Percentiles rank a stretch among this genome's conserved stretches.
These are phyloP conservation scores for Drosophila suzukii DNA, from an alignment of 1,140 invertebrate species.

Conservation along the genomic window DNA sequence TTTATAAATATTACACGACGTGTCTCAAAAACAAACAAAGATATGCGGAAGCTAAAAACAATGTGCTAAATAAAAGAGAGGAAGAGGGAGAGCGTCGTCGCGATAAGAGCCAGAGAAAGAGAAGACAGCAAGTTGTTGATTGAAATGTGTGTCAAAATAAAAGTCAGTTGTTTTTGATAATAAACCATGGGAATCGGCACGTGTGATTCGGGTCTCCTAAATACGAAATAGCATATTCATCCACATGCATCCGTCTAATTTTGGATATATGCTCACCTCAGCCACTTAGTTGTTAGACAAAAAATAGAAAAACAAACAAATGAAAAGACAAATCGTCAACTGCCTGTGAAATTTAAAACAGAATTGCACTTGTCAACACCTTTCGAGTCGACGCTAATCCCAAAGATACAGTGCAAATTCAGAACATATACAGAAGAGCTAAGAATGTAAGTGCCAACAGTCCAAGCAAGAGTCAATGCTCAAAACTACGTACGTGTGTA, in stretches of 20 bases:
- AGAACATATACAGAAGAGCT: slow-evolving; percentile 17
- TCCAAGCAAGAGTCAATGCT: background rate
- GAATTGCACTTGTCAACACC: slow-evolving; percentile 48
- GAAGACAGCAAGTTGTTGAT: slow-evolving; percentile 44
- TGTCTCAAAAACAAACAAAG: slow-evolving; percentile 18
- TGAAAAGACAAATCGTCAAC: slow-evolving; percentile 25
- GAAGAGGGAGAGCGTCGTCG: slow-evolving; percentile 18
- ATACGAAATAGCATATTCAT: background rate
- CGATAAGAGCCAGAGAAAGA: background rate
- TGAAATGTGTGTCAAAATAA: slow-evolving; percentile 71
- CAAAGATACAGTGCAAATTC: slow-evolving; percentile 24
- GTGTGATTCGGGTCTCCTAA: slow-evolving; percentile 11
- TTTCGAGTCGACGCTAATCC: slow-evolving; percentile 12
- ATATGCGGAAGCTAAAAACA: slow-evolving; percentile 34
- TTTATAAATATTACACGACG: slow-evolving; percentile 13
- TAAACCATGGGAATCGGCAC: slow-evolving; percentile 23
- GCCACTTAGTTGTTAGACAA: slow-evolving; percentile 11
- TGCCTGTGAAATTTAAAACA: slow-evolving; percentile 44
- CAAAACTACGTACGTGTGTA: background rate
- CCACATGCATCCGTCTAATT: slow-evolving; percentile 27
- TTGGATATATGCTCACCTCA: slow-evolving; percentile 13
- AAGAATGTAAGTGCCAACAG: slow-evolving; percentile 57
- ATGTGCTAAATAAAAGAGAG: slow-evolving; percentile 22
- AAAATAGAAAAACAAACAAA: slow-evolving; percentile 10
- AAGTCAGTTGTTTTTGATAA: slow-evolving; percentile 32